A percentile compares a stretch with the other conserved stretches of the same genome.
Conservation (phyloP, 2,797 vertebrate species). For the Tenualosa ilisha region DNA sequence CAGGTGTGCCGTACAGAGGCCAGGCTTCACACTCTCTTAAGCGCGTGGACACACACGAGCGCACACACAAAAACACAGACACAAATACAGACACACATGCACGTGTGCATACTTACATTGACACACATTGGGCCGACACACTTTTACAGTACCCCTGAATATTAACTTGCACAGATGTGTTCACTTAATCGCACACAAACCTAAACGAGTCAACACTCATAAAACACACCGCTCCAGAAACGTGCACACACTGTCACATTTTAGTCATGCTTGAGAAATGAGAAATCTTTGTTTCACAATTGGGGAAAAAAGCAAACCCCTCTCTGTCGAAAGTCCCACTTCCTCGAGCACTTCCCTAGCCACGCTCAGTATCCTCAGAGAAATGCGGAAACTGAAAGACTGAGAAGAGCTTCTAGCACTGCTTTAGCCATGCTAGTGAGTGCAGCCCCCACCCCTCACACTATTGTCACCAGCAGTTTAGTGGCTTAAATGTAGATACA, state of each 20-base stretch:
- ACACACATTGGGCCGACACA: not conserved
- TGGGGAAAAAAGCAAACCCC: not conserved
- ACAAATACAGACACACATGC: conserved; percentile 12
- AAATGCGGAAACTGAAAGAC: not conserved
- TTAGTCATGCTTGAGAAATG: not conserved
- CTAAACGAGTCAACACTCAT: not conserved
- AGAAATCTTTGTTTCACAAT: not conserved
- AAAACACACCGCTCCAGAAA: not conserved
- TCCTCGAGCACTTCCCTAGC: not conserved
- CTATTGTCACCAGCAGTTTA: too few species aligned
- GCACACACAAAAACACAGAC: conserved; percentile 23
- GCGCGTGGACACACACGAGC: not conserved
- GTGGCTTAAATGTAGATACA: not conserved
- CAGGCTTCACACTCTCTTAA: conserved; percentile 23
- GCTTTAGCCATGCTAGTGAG: not conserved
- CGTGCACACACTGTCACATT: not conserved
- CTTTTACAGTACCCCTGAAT: not conserved
- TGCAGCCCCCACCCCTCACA: not conserved
- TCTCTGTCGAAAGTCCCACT: not conserved
- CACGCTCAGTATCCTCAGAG: not conserved
- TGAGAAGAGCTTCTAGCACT: not conserved
- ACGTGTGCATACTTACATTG: conserved; percentile 25
- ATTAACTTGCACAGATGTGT: not conserved
- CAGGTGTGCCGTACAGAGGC: conserved; percentile 67
- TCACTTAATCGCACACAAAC: not conserved